Percentiles rank a stretch among this genome's conserved stretches.
Conservation (phyloP, 2,113 vertebrate species). For the Eurystomus gularis region DNA sequence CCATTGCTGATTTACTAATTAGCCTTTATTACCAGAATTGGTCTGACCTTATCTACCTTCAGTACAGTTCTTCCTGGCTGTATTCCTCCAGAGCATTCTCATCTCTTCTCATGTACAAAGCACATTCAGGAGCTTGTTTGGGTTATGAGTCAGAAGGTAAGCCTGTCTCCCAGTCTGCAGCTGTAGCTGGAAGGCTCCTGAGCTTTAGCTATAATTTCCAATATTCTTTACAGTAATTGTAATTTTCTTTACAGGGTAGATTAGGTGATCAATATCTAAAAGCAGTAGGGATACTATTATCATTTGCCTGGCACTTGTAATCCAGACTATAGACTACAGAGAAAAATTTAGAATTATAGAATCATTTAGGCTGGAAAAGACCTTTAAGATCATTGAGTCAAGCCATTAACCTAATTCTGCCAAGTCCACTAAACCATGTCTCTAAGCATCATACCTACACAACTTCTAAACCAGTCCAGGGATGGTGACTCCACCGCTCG, state of each 20-base stretch:
- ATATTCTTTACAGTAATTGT: constrained; percentile 24
- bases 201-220: background rate
- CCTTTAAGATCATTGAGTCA: too few species aligned
- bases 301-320: background rate
- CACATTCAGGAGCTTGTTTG: constrained; percentile 32
- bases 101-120: constrained; percentile 11
- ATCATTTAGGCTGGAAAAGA: too few species aligned
- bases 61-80: constrained; percentile 47
- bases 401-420: too few species aligned
- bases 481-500: too few species aligned
- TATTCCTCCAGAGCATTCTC: constrained; percentile 57
- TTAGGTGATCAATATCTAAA: constrained; percentile 36
- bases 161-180: background rate
- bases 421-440: too few species aligned
- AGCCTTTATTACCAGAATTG: constrained; percentile 60
- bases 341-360: background rate
- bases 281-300: background rate
- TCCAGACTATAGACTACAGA: background rate
- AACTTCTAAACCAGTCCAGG: too few species aligned
- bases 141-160: constrained; percentile 62
- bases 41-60: constrained; percentile 50
- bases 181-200: constrained; percentile 4
- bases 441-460: too few species aligned
- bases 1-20: constrained; percentile 56
- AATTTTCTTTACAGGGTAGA: background rate